phyloP scores from a whole-genome alignment of 2,888 invertebrate genomes.

The Drosophila longiperda region DNA sequence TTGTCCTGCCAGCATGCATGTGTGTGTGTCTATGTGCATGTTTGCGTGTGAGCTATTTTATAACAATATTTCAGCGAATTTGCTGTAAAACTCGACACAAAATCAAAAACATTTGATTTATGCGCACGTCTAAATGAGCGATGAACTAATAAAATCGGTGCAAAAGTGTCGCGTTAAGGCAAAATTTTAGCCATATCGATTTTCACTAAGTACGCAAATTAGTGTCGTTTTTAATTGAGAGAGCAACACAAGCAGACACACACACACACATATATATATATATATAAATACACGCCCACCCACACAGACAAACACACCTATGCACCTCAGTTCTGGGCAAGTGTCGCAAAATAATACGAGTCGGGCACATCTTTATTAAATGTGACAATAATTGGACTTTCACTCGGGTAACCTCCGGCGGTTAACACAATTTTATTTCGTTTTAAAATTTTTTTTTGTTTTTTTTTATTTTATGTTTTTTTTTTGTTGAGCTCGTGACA shows the following conservation, averaged over 20 bases:
- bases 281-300: conserved; percentile 16
- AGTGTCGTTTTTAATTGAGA: conserved; percentile 64
- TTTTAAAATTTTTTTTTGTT: not conserved
- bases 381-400: conserved; percentile 45
- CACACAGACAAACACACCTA: conserved; percentile 6
- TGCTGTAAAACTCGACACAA: conserved; percentile 1
- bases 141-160: conserved; percentile 4
- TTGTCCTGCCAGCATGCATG: conserved; percentile 48
- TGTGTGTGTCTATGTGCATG: conserved; percentile 20
- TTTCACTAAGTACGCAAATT: conserved; percentile 70
- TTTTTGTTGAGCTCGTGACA: conserved; percentile 63
- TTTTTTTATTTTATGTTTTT: conserved; percentile 17
- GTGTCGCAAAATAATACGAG: conserved; percentile 26
- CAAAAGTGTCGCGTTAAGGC: conserved; percentile 19
- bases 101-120: conserved; percentile 2
- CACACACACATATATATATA: not conserved
- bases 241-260: conserved; percentile 36
- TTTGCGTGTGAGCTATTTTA: conserved; percentile 31
- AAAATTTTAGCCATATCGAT: conserved; percentile 60
- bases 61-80: conserved; percentile 34
- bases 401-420: conserved; percentile 32
- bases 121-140: not conserved
- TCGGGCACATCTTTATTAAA: conserved; percentile 43
- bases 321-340: conserved; percentile 43
- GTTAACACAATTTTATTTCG: conserved; percentile 11